Conservation (phyloP, 2,113 vertebrate species). For the Crotalus viridis region DNA sequence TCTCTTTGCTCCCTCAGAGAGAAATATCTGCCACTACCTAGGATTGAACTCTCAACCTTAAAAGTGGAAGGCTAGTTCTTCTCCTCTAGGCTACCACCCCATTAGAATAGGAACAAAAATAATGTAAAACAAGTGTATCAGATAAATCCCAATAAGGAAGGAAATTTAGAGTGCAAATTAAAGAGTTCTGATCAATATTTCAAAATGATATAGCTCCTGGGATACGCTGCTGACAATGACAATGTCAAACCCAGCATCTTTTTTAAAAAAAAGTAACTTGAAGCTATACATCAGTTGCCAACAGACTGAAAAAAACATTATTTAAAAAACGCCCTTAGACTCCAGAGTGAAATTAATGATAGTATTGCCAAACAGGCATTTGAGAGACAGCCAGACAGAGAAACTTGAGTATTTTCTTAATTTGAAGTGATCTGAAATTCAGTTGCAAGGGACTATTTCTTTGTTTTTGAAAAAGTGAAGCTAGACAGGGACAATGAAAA, state of each 20-base stretch:
- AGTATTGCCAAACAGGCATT: background rate
- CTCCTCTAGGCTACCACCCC: background rate
- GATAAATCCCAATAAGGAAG: background rate
- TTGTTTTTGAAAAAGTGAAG: background rate
- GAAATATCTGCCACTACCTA: background rate
- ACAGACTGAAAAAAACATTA: background rate
- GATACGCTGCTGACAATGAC: background rate
- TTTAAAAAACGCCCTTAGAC: background rate
- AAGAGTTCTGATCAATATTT: background rate
- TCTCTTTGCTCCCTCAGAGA: background rate
- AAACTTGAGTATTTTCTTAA: background rate
- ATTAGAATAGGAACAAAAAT: background rate
- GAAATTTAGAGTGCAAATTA: background rate
- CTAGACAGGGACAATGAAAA: background rate
- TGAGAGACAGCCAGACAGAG: background rate
- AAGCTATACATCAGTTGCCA: background rate
- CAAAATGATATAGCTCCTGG: background rate
- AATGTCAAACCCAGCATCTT: background rate
- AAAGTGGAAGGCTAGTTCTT: background rate
- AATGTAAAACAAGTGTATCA: background rate
- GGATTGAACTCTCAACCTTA: background rate
- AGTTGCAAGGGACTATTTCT: background rate
- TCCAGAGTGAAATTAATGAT: background rate
- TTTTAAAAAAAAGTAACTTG: background rate
- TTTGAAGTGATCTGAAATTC: slow-evolving; percentile 1